These are phyloP conservation scores for Paraescarpia echinospica DNA, from an alignment of 1,140 invertebrate species.

Conservation along the genomic window DNA sequence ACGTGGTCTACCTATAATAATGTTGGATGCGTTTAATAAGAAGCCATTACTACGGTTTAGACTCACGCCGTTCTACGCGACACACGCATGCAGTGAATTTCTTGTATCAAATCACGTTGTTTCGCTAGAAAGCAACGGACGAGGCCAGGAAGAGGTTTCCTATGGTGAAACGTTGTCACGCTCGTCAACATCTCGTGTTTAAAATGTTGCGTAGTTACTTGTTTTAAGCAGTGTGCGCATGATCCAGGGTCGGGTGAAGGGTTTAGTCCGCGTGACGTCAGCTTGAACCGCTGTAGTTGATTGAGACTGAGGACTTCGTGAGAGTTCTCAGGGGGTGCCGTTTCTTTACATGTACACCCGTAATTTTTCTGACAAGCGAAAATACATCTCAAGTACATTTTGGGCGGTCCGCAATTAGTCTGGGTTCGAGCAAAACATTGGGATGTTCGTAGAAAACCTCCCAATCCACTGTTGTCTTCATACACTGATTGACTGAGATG, in stretches of 20 bases:
- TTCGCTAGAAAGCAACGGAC: background rate
- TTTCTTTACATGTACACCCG: background rate
- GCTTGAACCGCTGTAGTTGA: background rate
- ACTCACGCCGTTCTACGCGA: background rate
- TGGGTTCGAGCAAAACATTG: background rate
- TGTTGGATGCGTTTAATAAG: background rate
- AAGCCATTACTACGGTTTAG: background rate
- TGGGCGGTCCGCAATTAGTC: background rate
- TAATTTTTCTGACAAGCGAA: background rate
- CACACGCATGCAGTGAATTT: background rate
- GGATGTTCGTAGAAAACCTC: background rate
- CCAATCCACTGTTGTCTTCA: background rate
- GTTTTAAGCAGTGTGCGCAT: background rate
- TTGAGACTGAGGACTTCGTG: background rate
- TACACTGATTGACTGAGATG: too few relatives aligned
- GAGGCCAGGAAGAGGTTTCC: background rate
- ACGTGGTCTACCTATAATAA: background rate
- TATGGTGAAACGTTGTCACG: background rate
- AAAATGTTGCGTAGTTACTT: background rate
- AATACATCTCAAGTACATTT: background rate
- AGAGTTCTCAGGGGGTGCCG: background rate
- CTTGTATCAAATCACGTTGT: background rate
- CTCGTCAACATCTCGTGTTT: background rate
- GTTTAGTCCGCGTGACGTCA: background rate
- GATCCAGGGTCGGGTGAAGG: background rate